phyloP scores from a whole-genome alignment of 2,797 vertebrate genomes.

The Acomys russatus region DNA sequence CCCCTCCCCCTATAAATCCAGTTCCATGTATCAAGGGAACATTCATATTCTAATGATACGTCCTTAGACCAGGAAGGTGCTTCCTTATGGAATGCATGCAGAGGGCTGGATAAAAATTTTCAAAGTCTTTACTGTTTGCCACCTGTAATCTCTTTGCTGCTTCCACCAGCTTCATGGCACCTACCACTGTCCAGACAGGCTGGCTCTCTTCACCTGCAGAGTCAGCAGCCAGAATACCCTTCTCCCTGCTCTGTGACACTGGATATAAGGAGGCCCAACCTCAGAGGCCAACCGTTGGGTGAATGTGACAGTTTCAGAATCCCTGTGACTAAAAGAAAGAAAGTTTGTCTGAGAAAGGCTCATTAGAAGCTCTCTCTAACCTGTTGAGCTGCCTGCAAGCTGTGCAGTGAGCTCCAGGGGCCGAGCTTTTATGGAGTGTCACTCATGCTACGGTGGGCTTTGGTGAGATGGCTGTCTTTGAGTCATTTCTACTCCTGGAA shows the following conservation, averaged over 20 bases:
- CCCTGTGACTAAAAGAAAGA: not conserved
- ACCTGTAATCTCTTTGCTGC: not conserved
- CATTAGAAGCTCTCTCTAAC: not conserved
- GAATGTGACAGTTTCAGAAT: not conserved
- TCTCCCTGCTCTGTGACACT: not conserved
- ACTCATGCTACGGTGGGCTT: not conserved
- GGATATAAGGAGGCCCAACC: not conserved
- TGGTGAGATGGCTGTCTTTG: not conserved
- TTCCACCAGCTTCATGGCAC: accelerated
- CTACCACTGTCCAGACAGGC: not conserved
- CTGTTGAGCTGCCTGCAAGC: not conserved
- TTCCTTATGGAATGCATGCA: not conserved
- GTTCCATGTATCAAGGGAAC: not conserved
- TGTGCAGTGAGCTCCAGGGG: not conserved
- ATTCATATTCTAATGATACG: not conserved
- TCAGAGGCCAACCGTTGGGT: not conserved
- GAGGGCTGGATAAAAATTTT: not conserved
- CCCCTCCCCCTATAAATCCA: not conserved
- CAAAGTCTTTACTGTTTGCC: not conserved
- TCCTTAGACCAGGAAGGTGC: not conserved
- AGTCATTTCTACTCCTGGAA: not conserved
- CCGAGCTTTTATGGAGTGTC: not conserved
- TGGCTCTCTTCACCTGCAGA: not conserved
- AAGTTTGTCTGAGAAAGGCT: not conserved
- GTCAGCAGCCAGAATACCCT: too few species aligned